Percentiles rank a stretch among this genome's conserved stretches.
These are phyloP conservation scores for Phengaris alcon DNA, from an alignment of 2,888 invertebrate species.

Conservation along the genomic window DNA sequence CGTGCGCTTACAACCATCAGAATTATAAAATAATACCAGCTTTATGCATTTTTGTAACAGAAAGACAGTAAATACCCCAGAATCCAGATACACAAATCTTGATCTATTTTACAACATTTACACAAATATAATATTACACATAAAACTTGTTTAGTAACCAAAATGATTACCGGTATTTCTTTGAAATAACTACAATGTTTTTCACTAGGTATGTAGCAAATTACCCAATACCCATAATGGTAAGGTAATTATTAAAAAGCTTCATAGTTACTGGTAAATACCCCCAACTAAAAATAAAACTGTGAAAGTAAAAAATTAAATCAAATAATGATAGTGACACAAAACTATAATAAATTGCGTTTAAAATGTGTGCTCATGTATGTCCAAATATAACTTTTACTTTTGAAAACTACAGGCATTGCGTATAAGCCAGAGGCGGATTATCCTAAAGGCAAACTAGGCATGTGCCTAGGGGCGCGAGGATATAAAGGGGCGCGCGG, in stretches of 20 bases:
- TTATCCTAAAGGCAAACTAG: no score
- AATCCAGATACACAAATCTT: neutral
- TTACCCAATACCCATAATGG: no score
- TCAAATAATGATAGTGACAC: neutral
- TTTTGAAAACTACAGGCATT: conserved; percentile 4
- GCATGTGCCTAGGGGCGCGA: no score
- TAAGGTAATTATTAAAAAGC: no score
- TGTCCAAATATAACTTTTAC: neutral
- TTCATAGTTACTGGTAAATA: no score
- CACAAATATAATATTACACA: neutral
- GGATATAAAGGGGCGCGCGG: no score
- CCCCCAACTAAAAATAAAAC: neutral
- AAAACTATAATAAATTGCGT: neutral
- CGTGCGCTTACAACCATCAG: conserved; percentile 77
- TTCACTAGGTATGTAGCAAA: no score
- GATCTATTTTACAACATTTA: neutral
- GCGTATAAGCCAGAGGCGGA: neutral
- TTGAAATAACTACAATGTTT: no score
- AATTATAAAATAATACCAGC: conserved; percentile 39
- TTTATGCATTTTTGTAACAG: neutral
- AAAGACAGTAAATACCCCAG: neutral
- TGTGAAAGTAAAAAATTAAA: neutral
- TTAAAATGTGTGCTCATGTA: neutral
- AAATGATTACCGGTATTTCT: no score
- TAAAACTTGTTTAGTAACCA: neutral